Evolutionary conservation across 2,797 vertebrate species (phyloP), one percentile per base, ranked within the genome.

Genomic region (Enteromius radiatus): DNA sequence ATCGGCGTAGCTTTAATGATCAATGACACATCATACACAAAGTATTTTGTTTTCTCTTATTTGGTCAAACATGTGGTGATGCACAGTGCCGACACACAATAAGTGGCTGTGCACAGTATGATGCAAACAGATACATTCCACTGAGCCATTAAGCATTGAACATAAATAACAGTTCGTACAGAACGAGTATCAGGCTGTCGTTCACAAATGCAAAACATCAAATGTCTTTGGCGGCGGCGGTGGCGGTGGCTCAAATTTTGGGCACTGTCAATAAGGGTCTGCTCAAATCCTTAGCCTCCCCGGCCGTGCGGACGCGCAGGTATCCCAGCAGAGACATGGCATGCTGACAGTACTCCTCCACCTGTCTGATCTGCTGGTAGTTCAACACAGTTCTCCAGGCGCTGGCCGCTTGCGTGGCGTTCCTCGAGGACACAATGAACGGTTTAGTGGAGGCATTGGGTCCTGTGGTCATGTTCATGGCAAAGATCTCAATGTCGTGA

Each of bases 381-480:
- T 94, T 97, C 65, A 99, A 95, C 4, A 97, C 95, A 84, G 96
- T 98, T 90, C 98, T 95, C 98, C 98, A 99, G 0, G 97, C 97
- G 1, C 94, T 98, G 56, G 96, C 96, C 0, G 97, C 97, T 88
- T 97, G 96, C 3, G 96, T 98, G 86, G 97, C 98, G 0, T 99
- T 98, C 86, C 97, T 93, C 36, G 98, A 97, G 0, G 98, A 98
- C 23, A 99, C 98, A 82, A 97, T 96, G 23, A 99, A 99, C 19
- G 98, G 98, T 90, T 97, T 98, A 1, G 95, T 97, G 21, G 96
- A 97, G 45, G 97, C 97, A 76, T 94, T 96, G 0, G 96, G 95
- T 71, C 98, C 97, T 0, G 96, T 97, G 67, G 98, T 99, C 98
- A 99, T 99, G 91, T 99, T 98, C 86, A 98, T 91, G 7, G 96